Conservation (phyloP, 2,113 vertebrate species). For the Clupea harengus region DNA sequence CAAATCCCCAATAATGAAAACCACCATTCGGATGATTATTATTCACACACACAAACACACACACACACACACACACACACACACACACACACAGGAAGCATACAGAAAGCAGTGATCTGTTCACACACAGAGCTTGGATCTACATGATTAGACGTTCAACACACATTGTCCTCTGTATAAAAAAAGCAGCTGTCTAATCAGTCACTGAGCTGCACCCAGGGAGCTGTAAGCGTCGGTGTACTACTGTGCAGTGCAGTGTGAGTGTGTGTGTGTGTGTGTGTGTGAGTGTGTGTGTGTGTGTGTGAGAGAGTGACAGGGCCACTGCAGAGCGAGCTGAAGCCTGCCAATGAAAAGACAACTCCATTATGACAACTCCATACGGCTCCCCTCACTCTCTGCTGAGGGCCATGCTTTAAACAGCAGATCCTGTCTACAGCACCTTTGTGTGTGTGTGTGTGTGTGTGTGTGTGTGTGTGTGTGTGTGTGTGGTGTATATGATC, state of each 20-base stretch:
- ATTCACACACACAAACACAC: neutral
- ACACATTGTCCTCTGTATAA: neutral
- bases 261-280: too few species aligned
- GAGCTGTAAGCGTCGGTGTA: neutral
- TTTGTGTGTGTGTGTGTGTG: too few species aligned
- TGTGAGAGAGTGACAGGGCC: neutral
- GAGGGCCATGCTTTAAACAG: slow-evolving; percentile 7
- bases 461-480: neutral
- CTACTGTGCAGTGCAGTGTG: neutral
- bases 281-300: too few species aligned
- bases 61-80: neutral
- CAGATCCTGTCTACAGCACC: neutral
- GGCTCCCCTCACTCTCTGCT: neutral
- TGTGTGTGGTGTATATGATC: neutral
- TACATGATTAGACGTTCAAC: neutral
- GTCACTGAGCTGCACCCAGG: neutral
- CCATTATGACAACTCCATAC: neutral
- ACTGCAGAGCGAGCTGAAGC: neutral
- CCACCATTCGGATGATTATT: too few species aligned
- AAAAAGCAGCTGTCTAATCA: slow-evolving; percentile 1
- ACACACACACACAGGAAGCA: neutral
- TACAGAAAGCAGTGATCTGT: neutral
- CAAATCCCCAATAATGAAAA: neutral
- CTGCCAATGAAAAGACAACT: neutral
- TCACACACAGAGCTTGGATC: neutral